Percentiles rank a stretch among this genome's conserved stretches.
These are phyloP conservation scores for rabbit (Oryctolagus cuniculus) DNA, from an alignment of 2,113 vertebrate genomes.

Conservation along the genomic window DNA sequence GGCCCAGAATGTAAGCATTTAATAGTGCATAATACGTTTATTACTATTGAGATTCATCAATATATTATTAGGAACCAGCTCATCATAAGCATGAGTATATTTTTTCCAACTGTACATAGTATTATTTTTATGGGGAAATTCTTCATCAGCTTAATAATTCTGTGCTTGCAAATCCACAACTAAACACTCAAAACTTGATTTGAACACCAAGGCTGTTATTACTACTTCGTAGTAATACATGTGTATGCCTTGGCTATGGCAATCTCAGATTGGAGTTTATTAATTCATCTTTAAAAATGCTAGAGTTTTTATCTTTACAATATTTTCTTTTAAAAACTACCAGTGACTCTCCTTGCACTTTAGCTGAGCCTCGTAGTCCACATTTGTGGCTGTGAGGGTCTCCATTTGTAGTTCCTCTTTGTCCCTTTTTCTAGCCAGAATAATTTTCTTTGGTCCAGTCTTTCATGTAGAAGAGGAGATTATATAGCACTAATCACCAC, in stretches of 20 bases:
- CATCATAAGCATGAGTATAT: conserved; percentile 27
- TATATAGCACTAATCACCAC: not conserved
- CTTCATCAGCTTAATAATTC: conserved; percentile 36
- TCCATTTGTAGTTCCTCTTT: not conserved
- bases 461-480: conserved; percentile 16
- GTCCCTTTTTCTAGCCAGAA: not conserved
- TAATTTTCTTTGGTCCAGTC: not conserved
- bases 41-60: conserved; percentile 45
- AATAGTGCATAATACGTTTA: not conserved
- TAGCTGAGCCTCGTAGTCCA: not conserved
- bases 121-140: conserved; percentile 66
- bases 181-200: conserved; percentile 17
- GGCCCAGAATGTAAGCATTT: not conserved
- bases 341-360: not conserved
- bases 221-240: conserved; percentile 10
- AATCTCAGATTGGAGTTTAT: conserved; percentile 36
- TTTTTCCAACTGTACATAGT: conserved; percentile 14
- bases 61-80: conserved; percentile 44
- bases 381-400: not conserved
- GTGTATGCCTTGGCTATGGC: not conserved
- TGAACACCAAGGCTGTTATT: conserved; percentile 36
- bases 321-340: conserved; percentile 11
- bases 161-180: conserved; percentile 37
- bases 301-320: conserved; percentile 1
- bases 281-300: conserved; percentile 37